These are phyloP conservation scores for Gavialis gangeticus DNA, from an alignment of 2,113 vertebrate species.

Conservation along the genomic window DNA sequence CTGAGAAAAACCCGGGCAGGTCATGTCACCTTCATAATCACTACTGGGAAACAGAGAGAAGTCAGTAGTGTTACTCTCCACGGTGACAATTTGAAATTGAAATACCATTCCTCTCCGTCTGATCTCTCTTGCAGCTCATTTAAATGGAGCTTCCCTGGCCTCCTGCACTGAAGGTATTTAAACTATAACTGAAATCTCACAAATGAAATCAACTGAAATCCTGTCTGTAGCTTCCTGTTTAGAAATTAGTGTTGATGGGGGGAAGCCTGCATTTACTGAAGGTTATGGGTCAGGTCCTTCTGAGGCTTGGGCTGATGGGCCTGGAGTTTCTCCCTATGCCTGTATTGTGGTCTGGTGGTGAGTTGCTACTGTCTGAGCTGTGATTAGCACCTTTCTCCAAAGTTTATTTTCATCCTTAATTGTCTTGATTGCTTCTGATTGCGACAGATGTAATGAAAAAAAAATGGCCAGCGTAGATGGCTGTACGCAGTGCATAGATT, in stretches of 20 bases:
- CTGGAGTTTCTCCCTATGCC: not conserved
- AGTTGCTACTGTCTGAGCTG: not conserved
- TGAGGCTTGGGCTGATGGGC: not conserved
- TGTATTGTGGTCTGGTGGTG: not conserved
- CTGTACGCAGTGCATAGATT: not conserved
- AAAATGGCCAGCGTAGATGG: not conserved
- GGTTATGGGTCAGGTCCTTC: not conserved
- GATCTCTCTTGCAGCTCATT: not conserved
- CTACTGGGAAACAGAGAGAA: not conserved
- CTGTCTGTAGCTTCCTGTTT: not conserved
- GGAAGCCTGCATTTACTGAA: not conserved
- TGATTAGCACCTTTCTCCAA: not conserved
- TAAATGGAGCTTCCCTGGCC: not conserved
- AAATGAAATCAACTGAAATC: not conserved
- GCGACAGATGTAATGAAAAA: not conserved
- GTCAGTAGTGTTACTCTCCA: conserved; percentile 6
- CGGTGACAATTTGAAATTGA: not conserved
- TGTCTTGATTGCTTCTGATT: not conserved
- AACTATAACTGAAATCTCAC: not conserved
- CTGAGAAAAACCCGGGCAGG: not conserved
- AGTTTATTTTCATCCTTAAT: not conserved
- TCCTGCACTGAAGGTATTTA: not conserved
- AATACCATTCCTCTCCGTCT: not conserved
- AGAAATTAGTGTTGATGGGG: not conserved
- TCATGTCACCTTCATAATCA: not conserved